Base-by-base conservation (phyloP, 2,113 vertebrate species). In the Ceyx margarethae region DNA sequence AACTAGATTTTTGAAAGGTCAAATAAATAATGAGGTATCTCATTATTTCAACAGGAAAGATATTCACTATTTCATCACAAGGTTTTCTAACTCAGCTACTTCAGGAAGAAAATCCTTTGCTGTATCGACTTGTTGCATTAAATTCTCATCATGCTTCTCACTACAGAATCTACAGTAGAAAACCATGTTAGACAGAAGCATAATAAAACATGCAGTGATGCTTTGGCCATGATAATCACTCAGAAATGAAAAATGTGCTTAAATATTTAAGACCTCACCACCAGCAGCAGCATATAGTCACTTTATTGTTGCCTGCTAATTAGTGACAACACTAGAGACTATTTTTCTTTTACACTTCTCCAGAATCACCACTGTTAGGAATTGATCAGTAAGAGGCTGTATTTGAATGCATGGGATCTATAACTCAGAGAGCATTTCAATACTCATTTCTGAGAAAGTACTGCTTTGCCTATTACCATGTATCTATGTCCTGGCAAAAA, bases 1-100 rank as follows among this genome's bases (percentile, higher is more conserved):
- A 81, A 40, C 53, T 50, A 68, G n/a, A 80, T 87, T 93, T 95
- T 96, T 66, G 35, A 95, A 96, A 95, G 88, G 58, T 79, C 93
- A 96, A 61, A 91, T 86, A 95, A 96, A 81, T 89, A 67, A 78
- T 65, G 53, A 94, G 75, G 50, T 64, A 83, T 85, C 40, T 94
- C 84, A 80, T 37, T 81, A 79, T 40, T 81, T 46, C 53, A 93
- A 87, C 11, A 75, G 65, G 68, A 95, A 92, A 96, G 71, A 69
- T 35, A 94, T 58, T 90, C 54, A 37, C 53, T 69, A 13, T 58
- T 93, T 82, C 89, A 60, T 56, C 58, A 89, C 22, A 85, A 84
- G 42, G 8, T 76, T 92, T 93, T 85, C 31, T 77, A 69, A 91
- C 66, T 76, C 69, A 87, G 37, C 31, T 90, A 35, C n/a, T 89